Percentiles rank a stretch among this genome's conserved stretches.
These are phyloP conservation scores for Zosterops lateralis DNA, from an alignment of 2,113 vertebrate genomes.

Conservation along the genomic window DNA sequence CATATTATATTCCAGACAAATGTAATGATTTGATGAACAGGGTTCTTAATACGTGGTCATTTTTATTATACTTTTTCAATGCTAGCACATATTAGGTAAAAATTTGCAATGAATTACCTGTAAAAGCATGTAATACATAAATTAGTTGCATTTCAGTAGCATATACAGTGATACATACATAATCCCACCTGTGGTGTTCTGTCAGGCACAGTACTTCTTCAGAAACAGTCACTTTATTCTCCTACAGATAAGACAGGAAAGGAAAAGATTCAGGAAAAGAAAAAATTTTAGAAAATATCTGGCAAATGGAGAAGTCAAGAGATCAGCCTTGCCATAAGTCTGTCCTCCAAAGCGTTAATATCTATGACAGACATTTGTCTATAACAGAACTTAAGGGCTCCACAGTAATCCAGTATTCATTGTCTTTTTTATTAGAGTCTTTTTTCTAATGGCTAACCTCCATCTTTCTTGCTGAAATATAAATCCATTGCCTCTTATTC, in stretches of 20 bases:
- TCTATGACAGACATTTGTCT: neutral
- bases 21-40: neutral
- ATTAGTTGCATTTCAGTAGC: neutral
- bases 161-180: neutral
- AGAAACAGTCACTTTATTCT: neutral
- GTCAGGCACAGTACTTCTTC: neutral
- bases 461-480: neutral
- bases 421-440: neutral
- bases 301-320: neutral
- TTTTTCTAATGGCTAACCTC: neutral
- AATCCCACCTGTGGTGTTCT: neutral
- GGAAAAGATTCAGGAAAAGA: neutral
- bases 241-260: neutral
- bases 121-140: neutral
- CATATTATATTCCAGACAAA: neutral
- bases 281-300: neutral
- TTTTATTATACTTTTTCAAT: neutral
- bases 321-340: neutral
- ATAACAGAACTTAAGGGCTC: neutral
- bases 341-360: neutral
- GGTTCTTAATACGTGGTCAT: neutral
- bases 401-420: neutral
- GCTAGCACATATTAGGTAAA: neutral
- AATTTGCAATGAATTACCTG: neutral
- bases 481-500: neutral